Percentiles rank a stretch among this genome's conserved stretches.
Conservation (phyloP, 2,113 vertebrate species). For the Perognathus longimembris region DNA sequence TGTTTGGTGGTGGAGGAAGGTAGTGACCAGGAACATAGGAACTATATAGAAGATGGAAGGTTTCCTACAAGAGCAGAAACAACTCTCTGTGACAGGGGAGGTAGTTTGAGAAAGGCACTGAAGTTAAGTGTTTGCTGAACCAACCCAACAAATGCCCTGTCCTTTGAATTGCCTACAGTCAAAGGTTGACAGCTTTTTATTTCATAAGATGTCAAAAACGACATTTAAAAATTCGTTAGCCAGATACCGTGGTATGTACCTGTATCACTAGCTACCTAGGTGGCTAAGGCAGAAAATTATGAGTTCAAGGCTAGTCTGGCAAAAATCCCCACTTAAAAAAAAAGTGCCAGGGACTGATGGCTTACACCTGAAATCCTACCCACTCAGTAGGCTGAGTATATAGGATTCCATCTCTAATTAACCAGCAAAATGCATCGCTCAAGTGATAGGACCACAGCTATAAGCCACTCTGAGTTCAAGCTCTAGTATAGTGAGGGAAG, state of each 20-base stretch:
- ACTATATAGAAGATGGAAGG: not conserved
- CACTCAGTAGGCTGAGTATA: no score
- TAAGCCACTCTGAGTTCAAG: no score
- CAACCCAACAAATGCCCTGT: no score
- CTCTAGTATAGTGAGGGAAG: no score
- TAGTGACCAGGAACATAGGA: not conserved
- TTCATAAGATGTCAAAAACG: conserved; percentile 5
- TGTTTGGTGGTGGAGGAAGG: not conserved
- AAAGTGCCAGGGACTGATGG: not conserved
- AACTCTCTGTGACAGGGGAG: not conserved
- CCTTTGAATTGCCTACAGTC: not conserved
- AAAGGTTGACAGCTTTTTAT: not conserved
- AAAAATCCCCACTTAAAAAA: not conserved
- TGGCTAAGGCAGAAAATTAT: not conserved
- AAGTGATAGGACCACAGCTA: no score
- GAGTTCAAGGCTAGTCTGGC: not conserved
- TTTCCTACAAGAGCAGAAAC: not conserved
- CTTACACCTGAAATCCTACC: no score
- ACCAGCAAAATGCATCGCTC: no score
- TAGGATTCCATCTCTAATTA: no score
- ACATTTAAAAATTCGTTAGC: not conserved
- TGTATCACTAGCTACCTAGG: not conserved
- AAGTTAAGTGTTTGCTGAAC: not conserved
- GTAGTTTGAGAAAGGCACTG: not conserved
- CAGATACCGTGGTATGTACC: not conserved